Percentiles rank a stretch among this genome's conserved stretches.
Conservation (phyloP, 2,113 vertebrate genomes). For the Oxygymnocypris stewartii region DNA sequence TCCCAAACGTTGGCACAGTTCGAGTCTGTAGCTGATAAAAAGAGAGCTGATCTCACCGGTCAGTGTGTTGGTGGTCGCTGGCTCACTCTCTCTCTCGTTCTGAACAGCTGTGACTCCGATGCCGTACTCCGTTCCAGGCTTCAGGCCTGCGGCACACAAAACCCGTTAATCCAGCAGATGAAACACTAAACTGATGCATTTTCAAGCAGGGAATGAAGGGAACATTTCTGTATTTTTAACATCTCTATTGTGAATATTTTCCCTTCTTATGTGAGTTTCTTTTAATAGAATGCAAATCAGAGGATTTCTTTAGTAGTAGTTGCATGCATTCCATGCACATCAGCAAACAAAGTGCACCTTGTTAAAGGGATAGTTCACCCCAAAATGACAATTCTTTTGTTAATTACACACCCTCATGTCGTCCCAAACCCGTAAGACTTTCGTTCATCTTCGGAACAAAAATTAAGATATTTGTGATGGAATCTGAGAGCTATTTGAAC, state of each 20-base stretch:
- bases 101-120: slow-evolving; percentile 91
- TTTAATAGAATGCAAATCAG: no score
- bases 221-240: background rate
- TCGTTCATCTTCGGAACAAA: no score
- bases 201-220: background rate
- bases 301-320: no score
- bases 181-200: slow-evolving; percentile 26
- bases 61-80: slow-evolving; percentile 87
- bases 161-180: background rate
- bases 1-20: background rate
- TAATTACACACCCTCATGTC: no score
- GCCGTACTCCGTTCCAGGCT: slow-evolving; percentile 92
- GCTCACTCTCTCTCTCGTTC: slow-evolving; percentile 86
- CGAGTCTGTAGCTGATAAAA: background rate
- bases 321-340: background rate
- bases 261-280: background rate
- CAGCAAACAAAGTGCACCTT: background rate
- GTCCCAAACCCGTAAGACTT: no score
- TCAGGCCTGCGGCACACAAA: slow-evolving; percentile 75
- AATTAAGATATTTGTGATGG: no score
- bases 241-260: background rate
- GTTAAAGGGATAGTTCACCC: no score
- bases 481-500: no score
- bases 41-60: slow-evolving; percentile 80
- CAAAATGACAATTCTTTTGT: no score